Base-by-base conservation (phyloP, 2,797 vertebrate species). In the Lindbergichthys nudifrons region DNA sequence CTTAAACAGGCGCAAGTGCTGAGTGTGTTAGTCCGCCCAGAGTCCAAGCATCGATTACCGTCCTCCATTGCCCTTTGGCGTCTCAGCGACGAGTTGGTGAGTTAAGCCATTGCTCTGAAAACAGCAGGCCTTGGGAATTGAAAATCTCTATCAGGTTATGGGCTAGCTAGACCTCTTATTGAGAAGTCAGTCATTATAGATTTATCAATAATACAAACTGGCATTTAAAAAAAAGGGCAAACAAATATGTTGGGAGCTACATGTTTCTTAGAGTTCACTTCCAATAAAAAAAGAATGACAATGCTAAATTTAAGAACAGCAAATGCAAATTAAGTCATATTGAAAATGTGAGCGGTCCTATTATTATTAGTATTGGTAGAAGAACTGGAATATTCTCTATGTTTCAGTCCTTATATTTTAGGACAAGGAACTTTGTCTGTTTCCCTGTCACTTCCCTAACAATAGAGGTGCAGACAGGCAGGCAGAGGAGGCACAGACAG, bases 1-100 rank as follows among this genome's bases (percentile, higher is more conserved):
- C 70, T 88, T 88, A 79, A 87, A 87, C 75, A 83, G 84, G 30
- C 65, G 5, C 43, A 77, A 85, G 70, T 86, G 84, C 89, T 90
- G 87, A 91, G 77, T 80, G 61, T 57, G 70, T 75, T 63, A 36
- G 76, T 79, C 76, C 30, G 5, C 73, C 62, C 61, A 41, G 43
- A 84, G 52, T 69, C 56, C 50, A 61, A 74, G 30, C 68, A 78
- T 67, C 46, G 74, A 87, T 87, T 73, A 72, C 3, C 50, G 57
- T 73, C 73, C 68, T 60, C 26, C 11, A 1, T 2, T 59, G 68
- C 46, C 47, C 80, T 84, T 81, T 76, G 77, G 71, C 63, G 78
- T 61, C 53, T 66, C 54, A 54, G 73, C 62, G 42, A 30, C 67
- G 74, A 21, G 57, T 70, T 30, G 52, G 47, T 69, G 12, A 63